Evolutionary conservation across 1,140 invertebrate species (phyloP).

Genomic region (Neotoxoptera formosana): DNA sequence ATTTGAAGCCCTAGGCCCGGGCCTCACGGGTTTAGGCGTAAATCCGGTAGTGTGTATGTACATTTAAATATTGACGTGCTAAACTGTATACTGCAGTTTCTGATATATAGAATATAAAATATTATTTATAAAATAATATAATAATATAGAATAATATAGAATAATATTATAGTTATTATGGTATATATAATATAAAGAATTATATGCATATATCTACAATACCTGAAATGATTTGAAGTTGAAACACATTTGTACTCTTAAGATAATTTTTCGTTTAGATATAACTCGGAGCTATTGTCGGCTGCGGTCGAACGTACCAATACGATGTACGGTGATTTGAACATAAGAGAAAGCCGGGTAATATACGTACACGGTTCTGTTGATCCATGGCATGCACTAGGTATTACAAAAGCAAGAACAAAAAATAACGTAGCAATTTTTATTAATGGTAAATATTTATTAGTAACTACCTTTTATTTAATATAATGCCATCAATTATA

Average conservation of each 20-base stretch:
- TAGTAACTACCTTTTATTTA: background rate
- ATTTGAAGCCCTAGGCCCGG: too few relatives aligned
- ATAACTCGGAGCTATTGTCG: conserved; percentile 69
- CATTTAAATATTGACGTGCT: too few relatives aligned
- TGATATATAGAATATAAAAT: too few relatives aligned
- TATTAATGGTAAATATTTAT: conserved; percentile 65
- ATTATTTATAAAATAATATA: too few relatives aligned
- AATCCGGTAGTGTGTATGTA: too few relatives aligned
- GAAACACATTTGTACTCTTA: background rate
- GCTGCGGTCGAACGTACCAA: conserved; percentile 76
- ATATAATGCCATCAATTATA: background rate
- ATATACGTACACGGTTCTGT: conserved; percentile 89
- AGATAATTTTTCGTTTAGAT: conserved; percentile 64
- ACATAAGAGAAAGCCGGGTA: conserved; percentile 77
- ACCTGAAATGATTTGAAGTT: background rate
- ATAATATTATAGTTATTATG: too few relatives aligned
- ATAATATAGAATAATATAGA: too few relatives aligned
- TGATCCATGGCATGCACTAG: conserved; percentile 92
- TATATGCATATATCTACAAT: too few relatives aligned
- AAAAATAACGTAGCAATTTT: conserved; percentile 71
- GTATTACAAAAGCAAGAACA: conserved; percentile 67
- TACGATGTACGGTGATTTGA: conserved; percentile 78
- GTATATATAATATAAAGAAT: too few relatives aligned
- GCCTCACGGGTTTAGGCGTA: too few relatives aligned
- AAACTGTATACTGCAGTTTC: too few relatives aligned